Conservation (phyloP, 2,888 invertebrate genomes). For the Tridacna crocea region DNA sequence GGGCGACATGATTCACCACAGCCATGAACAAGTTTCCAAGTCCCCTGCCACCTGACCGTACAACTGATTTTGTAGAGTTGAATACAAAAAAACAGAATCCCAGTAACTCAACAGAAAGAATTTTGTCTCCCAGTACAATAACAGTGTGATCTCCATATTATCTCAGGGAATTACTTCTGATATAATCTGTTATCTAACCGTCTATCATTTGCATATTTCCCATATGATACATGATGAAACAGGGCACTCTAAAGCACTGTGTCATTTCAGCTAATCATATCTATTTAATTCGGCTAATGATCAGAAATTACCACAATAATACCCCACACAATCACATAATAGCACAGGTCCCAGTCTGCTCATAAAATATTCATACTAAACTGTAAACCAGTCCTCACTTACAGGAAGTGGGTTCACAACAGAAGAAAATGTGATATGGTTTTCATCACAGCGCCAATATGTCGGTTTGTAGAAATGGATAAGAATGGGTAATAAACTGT, state of each 20-base stretch:
- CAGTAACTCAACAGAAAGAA: too few species aligned
- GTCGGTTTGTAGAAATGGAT: not conserved
- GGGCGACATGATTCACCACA: too few species aligned
- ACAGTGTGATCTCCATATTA: too few species aligned
- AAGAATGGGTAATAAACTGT: not conserved
- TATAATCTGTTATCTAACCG: too few species aligned
- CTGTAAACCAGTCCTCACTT: conserved; percentile 16
- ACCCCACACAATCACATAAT: conserved; percentile 27
- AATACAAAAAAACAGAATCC: too few species aligned
- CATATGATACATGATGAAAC: too few species aligned
- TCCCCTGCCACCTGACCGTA: too few species aligned
- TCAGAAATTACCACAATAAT: conserved; percentile 18
- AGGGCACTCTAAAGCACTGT: not conserved
- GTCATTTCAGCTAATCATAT: conserved; percentile 23
- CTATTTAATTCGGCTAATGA: conserved; percentile 24
- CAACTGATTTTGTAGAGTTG: not conserved
- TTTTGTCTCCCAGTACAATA: too few species aligned
- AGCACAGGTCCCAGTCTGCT: conserved; percentile 12
- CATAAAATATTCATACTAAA: conserved; percentile 30
- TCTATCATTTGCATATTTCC: too few species aligned
- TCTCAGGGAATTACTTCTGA: too few species aligned
- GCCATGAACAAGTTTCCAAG: too few species aligned
- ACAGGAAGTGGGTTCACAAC: conserved; percentile 16
- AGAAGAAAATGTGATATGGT: not conserved
- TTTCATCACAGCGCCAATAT: too few species aligned